Evolutionary conservation across 1,140 invertebrate species (phyloP), one percentile per base, ranked within the genome.

Genomic region (Thaumetopoea pityocampa): DNA sequence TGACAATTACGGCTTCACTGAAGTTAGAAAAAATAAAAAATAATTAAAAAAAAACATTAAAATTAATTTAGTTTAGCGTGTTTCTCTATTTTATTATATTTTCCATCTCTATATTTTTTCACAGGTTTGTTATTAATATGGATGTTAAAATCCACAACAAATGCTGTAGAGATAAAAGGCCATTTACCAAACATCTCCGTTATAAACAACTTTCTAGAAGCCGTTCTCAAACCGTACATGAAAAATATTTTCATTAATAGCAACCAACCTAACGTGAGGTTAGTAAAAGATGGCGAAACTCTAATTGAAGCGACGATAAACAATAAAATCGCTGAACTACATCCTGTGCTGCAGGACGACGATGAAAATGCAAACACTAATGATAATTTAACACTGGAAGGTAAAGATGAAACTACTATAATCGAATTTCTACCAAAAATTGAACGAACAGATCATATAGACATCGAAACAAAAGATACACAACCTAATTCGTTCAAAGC

Each of bases 341-440:
- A 60, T 43, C 45, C 54, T 12, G 47, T 61, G 17, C 33, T 78
- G 14, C 60, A 74, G 53, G 70, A 78, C 14, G 16, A 51, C 12
- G 56, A 71, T 4, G 17, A 22, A 2, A 32, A n/a, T 3, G 11
- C 20, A 2, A 33, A 50, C 2, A 12, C 10, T 4, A 41, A 60
- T 7, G 30, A 60, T 18, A 57, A 53, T 15, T 1, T 66, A 5
- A 52, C 45, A 10, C 32, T 65, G 15, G 29, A 62, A 12, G 61
- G 57, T 4, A 47, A 51, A 9, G 58, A 69, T 8, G 62, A 77
- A 33, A 74, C 69, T 1, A 67, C 58, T 14, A 70, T 72, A 8
- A 54, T 76, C 37, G 68, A 74, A 51, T 58, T 67, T 18, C 4
- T 61, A 32, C 52, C 67, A 0, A 30, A 28, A 52, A 38, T 30